These are phyloP conservation scores for Stenchaetothrips biformis DNA, from an alignment of 2,888 invertebrate genomes.

Conservation along the genomic window DNA sequence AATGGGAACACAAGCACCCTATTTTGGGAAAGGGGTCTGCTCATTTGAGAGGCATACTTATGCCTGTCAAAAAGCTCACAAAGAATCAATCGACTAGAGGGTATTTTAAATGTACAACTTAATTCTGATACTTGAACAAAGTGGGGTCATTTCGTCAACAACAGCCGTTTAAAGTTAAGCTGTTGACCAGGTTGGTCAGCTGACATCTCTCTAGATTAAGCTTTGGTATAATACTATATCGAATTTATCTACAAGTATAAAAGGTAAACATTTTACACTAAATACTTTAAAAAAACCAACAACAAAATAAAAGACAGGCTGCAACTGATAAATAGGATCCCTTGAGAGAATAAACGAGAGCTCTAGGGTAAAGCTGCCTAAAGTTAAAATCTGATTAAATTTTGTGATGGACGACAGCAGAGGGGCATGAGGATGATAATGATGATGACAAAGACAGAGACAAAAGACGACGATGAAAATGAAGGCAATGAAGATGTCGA, in stretches of 20 bases:
- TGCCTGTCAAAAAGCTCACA: background rate
- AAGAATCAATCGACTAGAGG: background rate
- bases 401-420: no score
- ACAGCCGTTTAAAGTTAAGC: background rate
- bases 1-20: background rate
- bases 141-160: background rate
- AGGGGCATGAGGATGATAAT: no score
- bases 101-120: background rate
- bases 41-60: background rate
- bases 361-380: no score
- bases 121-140: background rate
- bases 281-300: constrained; percentile 24
- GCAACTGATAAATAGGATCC: background rate
- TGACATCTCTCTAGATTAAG: constrained; percentile 18
- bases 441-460: no score
- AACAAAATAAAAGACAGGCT: background rate
- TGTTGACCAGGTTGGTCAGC: background rate
- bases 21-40: background rate
- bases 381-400: no score
- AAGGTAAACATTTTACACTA: background rate
- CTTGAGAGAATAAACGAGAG: background rate
- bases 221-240: background rate
- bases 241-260: background rate
- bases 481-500: no score
- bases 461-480: no score